Base-by-base conservation (phyloP, 1,140 invertebrate genomes). In the Popillia japonica region DNA sequence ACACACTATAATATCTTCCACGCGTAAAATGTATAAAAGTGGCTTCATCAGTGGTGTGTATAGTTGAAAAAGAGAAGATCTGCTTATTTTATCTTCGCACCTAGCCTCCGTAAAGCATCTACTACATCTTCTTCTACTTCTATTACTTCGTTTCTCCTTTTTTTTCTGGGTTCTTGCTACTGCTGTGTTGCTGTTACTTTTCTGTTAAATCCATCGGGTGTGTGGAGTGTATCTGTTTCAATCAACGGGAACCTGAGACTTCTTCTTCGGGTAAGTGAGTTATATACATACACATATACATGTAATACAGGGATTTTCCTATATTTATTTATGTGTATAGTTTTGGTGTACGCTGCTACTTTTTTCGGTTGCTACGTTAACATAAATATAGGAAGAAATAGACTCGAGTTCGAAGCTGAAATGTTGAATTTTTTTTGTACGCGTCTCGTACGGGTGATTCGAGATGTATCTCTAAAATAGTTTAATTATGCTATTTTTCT, bases 261-360 rank as follows among this genome's bases (percentile, higher is more conserved):
- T 55, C 14, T 55, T 68, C 14, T 55, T 68, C 61, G 61, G 61
- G 61, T 68, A 68, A 68, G 61, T 68, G 22, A 68, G 61, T 68
- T 68, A 68, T 34, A 34, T 14, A 68, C 61, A n/a, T 55, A 55
- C 11, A 55, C 11, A 6, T 34, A 34, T 55, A 17, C 48, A 55
- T 55, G 48, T 17, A 34, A 34, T 34, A 55, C 48, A 14, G 61
- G 61, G 61, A 68, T 68, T 34, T 34, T 68, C 61, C 48, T 68
- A 68, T 68, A 68, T 68, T 68, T 68, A 68, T 68, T 68, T 68
- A 68, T 68, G 61, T 68, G 61, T 68, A 68, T 68, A 27, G 27
- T 68, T 68, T 68, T 34, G 61, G 61, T 34, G 22, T 68, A 68
- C 61, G n/a, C 48, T 27, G 61, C 61, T 68, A 34, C 61, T 34